Percentiles rank a stretch among this genome's conserved stretches.
Conservation (phyloP, 2,797 vertebrate genomes). For the Tarsius wallacei region DNA sequence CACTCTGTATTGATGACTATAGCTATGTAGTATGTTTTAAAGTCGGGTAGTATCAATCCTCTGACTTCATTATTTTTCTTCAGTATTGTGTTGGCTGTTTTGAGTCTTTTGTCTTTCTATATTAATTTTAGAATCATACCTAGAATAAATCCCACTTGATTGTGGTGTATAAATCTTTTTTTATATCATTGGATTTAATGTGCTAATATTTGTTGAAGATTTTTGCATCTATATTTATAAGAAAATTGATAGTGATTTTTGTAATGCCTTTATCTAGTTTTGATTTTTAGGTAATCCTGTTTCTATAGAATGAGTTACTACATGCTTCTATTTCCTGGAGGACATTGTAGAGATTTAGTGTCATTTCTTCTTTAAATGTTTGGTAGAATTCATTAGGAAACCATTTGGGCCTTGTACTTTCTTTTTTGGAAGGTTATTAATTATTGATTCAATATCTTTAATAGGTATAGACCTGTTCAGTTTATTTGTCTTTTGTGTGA, state of each 20-base stretch:
- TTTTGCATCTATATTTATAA: neutral
- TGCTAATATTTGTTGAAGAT: slow-evolving; percentile 6
- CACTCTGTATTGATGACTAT: neutral
- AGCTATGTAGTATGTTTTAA: neutral
- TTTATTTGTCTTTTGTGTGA: neutral
- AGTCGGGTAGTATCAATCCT: neutral
- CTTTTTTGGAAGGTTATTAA: neutral
- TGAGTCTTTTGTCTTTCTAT: neutral
- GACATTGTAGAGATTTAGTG: neutral
- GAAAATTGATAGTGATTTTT: neutral
- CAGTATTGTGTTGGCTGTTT: neutral
- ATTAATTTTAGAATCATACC: slow-evolving; percentile 16
- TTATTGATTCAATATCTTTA: slow-evolving; percentile 15
- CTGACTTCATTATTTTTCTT: slow-evolving; percentile 34
- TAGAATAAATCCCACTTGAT: neutral
- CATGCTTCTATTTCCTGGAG: neutral
- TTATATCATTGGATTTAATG: neutral
- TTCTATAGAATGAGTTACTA: neutral
- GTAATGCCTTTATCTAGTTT: neutral
- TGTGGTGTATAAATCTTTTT: neutral
- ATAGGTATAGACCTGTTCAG: neutral
- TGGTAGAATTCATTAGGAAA: neutral
- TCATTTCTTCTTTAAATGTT: slow-evolving; percentile 56
- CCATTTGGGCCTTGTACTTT: neutral
- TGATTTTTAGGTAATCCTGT: neutral